Evolutionary conservation across 2,888 invertebrate species (phyloP).

Genomic region (Pachycephus smyrnensis): DNA sequence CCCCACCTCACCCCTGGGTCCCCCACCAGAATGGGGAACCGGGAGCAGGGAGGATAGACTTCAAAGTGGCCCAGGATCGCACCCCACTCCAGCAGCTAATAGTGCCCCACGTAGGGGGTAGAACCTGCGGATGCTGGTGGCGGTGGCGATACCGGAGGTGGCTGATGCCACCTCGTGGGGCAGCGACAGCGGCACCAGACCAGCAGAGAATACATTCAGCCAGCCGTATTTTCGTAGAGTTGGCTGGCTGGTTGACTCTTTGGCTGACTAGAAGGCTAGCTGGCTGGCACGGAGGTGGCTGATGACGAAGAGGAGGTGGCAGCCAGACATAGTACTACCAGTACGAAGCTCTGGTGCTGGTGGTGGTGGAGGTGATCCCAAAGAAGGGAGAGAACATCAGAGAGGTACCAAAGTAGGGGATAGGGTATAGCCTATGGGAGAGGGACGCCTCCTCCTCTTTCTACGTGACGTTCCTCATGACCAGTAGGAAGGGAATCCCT

Average conservation of each 20-base stretch:
- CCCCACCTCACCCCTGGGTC: slow-evolving; percentile 5
- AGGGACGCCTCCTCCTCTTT: not conserved
- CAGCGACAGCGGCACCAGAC: not conserved
- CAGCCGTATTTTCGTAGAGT: not conserved
- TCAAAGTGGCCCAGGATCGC: slow-evolving; percentile 50
- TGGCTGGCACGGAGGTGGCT: not conserved
- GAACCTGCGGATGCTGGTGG: slow-evolving; percentile 35
- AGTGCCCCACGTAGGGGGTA: slow-evolving; percentile 52
- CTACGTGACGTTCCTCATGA: not conserved
- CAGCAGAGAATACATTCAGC: not conserved
- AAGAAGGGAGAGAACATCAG: slow-evolving; percentile 35
- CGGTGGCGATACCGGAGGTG: slow-evolving; percentile 5
- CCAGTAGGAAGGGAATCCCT: not conserved
- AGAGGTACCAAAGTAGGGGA: slow-evolving; percentile 36
- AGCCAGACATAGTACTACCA: not conserved
- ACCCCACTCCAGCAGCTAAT: slow-evolving; percentile 52
- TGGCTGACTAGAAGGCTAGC: not conserved
- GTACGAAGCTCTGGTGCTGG: not conserved
- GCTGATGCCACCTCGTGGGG: not conserved
- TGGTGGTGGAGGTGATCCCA: slow-evolving; percentile 12
- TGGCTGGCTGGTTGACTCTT: not conserved
- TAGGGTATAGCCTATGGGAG: not conserved
- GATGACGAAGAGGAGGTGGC: not conserved
- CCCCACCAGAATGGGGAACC: slow-evolving; percentile 7
- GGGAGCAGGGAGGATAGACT: slow-evolving; percentile 39